These are phyloP conservation scores for Pangasius larnaudii DNA, from an alignment of 2,797 vertebrate genomes.

Conservation along the genomic window DNA sequence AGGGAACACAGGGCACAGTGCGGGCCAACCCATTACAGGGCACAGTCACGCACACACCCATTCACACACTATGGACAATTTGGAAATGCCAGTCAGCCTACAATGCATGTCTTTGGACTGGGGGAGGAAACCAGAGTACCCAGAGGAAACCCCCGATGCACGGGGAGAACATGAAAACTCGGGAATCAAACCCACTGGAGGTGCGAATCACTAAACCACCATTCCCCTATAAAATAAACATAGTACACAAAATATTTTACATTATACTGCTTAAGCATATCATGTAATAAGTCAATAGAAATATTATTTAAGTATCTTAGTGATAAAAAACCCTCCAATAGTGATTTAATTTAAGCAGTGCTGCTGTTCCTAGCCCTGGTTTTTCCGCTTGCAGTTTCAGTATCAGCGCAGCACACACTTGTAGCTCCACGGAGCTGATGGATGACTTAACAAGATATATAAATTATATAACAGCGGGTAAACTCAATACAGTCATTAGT, in stretches of 20 bases:
- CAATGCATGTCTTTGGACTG: no score
- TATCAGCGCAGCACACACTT: constrained; percentile 46
- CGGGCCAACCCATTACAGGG: no score
- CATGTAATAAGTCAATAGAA: not conserved
- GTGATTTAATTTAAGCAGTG: not conserved
- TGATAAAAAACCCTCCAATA: not conserved
- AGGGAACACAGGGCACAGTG: no score
- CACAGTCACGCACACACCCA: no score
- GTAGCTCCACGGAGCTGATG: constrained; percentile 62
- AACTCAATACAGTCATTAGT: constrained; percentile 73
- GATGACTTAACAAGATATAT: constrained; percentile 72
- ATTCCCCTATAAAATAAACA: not conserved
- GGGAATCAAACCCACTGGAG: no score
- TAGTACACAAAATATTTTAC: not conserved
- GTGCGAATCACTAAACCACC: no score
- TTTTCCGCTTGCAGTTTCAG: constrained; percentile 43
- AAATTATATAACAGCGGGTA: constrained; percentile 75
- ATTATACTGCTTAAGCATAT: not conserved
- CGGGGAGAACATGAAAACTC: no score
- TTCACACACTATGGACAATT: no score
- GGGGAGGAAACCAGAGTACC: no score
- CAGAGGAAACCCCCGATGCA: no score
- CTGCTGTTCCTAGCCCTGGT: constrained; percentile 31
- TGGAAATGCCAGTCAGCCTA: no score
- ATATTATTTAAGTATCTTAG: not conserved